Percentiles rank a stretch among this genome's conserved stretches.
phyloP scores from a whole-genome alignment of 1,140 invertebrate genomes.

The Yoshiicerus persimilis region DNA sequence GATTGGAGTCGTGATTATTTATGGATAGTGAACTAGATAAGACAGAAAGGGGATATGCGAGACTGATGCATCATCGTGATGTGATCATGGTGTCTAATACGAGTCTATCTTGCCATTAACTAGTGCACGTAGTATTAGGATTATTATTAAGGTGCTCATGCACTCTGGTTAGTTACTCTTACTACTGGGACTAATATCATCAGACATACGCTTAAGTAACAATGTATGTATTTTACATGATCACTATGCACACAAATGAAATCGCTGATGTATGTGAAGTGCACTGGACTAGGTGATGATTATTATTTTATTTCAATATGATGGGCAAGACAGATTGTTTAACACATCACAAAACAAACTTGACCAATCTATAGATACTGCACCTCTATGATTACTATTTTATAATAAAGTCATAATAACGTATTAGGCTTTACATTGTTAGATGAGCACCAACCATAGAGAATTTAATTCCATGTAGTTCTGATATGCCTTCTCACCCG shows the following conservation, averaged over 20 bases:
- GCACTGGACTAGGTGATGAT: neutral
- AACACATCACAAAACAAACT: neutral
- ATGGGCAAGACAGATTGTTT: neutral
- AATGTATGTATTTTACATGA: neutral
- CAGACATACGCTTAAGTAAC: neutral
- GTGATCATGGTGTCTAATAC: neutral
- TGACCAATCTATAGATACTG: neutral
- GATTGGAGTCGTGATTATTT: neutral
- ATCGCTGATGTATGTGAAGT: neutral
- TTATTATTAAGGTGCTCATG: neutral
- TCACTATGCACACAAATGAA: neutral
- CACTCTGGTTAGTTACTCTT: neutral
- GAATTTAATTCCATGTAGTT: neutral
- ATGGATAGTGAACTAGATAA: neutral
- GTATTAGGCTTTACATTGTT: neutral
- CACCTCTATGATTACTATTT: neutral
- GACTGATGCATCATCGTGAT: neutral
- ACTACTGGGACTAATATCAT: neutral
- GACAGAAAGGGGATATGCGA: neutral
- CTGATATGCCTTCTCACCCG: neutral
- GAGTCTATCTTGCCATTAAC: neutral
- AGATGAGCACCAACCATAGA: neutral
- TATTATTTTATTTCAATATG: neutral
- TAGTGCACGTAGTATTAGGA: neutral
- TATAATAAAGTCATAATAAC: slow-evolving; percentile 5